These are phyloP conservation scores for Plutomurus gul DNA, from an alignment of 1,140 invertebrate genomes.

Conservation along the genomic window DNA sequence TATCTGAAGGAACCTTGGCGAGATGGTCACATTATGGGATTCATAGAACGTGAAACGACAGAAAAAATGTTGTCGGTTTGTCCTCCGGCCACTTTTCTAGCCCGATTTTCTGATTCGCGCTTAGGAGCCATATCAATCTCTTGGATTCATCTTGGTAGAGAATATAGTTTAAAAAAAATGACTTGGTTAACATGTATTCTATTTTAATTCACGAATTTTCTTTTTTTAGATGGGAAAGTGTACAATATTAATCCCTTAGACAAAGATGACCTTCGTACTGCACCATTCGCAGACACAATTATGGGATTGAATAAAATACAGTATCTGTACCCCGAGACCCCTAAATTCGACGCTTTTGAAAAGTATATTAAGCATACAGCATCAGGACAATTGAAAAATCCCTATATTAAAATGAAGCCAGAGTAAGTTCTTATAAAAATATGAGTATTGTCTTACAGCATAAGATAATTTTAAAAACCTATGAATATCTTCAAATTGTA, in stretches of 20 bases:
- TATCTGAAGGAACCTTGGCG: not conserved
- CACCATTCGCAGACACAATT: not conserved
- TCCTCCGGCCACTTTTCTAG: not conserved
- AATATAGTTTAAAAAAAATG: too few species aligned
- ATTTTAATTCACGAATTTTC: not conserved
- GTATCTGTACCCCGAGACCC: not conserved
- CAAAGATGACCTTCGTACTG: not conserved
- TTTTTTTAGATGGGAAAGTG: not conserved
- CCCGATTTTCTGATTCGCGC: not conserved
- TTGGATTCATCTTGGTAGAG: not conserved
- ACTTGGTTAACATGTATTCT: too few species aligned
- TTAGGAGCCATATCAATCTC: not conserved
- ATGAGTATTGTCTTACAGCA: too few species aligned
- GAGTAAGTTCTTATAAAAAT: not conserved
- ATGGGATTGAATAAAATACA: not conserved
- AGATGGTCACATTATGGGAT: not conserved
- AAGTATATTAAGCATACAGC: not conserved
- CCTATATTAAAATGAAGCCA: not conserved
- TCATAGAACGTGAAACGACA: not conserved
- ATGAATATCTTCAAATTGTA: not conserved
- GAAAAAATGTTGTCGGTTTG: not conserved
- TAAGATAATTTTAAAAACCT: not conserved
- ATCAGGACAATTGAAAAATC: too few species aligned
- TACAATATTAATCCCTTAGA: not conserved
- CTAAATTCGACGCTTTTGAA: not conserved